Evolutionary conservation across 2,797 vertebrate species (phyloP).

Genomic region (Buphagus erythrorhynchus): DNA sequence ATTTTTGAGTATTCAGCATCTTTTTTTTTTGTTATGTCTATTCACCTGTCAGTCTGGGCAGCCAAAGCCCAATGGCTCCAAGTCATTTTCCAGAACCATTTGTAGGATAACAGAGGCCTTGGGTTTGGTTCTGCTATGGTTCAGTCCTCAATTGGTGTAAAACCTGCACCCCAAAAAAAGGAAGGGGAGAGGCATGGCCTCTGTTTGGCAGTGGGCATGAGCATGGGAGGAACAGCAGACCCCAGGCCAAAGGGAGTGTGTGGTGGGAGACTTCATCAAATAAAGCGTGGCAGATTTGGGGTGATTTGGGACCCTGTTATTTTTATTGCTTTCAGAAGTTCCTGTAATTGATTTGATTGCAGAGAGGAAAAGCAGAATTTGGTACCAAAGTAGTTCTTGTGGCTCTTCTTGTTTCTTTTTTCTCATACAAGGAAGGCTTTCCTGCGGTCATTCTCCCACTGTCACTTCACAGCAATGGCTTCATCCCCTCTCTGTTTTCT

Average conservation of each 20-base stretch:
- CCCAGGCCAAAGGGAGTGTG: neutral
- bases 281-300: neutral
- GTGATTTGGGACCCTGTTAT: neutral
- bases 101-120: fast-evolving
- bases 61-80: fast-evolving
- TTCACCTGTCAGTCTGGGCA: neutral
- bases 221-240: neutral
- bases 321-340: neutral
- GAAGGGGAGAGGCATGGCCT: neutral
- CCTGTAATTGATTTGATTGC: neutral
- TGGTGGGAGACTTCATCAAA: neutral
- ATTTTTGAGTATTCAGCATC: neutral
- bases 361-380: neutral
- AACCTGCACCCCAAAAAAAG: neutral
- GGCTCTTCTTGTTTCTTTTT: neutral
- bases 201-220: neutral
- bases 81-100: neutral
- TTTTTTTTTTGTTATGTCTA: neutral
- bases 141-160: fast-evolving
- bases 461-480: neutral
- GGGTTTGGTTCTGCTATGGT: neutral
- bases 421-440: neutral
- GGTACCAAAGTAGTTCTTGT: neutral
- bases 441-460: neutral
- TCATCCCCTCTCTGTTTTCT: neutral